phyloP scores from a whole-genome alignment of 2,113 vertebrate species.

The Planiliza haematocheilus region DNA sequence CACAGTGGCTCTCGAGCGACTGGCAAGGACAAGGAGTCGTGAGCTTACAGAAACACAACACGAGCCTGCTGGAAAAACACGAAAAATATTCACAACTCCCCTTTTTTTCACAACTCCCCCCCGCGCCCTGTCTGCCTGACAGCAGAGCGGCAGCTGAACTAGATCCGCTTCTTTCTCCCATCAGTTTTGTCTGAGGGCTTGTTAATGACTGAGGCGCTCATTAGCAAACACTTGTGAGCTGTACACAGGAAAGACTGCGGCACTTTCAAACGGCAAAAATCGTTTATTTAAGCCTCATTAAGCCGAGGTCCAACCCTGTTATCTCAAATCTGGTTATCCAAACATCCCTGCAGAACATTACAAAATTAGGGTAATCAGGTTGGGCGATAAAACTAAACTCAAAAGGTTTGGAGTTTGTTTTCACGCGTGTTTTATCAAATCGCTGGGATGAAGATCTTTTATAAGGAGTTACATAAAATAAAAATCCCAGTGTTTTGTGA shows the following conservation, averaged over 20 bases:
- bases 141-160: not conserved
- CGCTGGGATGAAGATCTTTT: too few species aligned
- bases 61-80: too few species aligned
- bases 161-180: slow-evolving; percentile 9
- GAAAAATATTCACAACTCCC: not conserved
- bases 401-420: not conserved
- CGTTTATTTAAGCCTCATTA: slow-evolving; percentile 50
- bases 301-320: slow-evolving; percentile 12
- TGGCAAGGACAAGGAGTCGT: not conserved
- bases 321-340: slow-evolving; percentile 36
- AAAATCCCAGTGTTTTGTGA: not conserved
- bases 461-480: too few species aligned
- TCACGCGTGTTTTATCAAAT: not conserved
- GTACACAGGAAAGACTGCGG: not conserved
- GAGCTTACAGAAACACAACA: not conserved
- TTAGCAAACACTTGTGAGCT: slow-evolving; percentile 32
- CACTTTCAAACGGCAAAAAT: slow-evolving; percentile 28
- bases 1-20: not conserved
- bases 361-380: slow-evolving; percentile 15
- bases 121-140: slow-evolving; percentile 7
- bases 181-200: slow-evolving; percentile 31
- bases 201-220: slow-evolving; percentile 37
- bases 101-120: slow-evolving; percentile 8
- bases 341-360: slow-evolving; percentile 5
- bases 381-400: not conserved